A percentile compares a stretch with the other conserved stretches of the same genome.
Conservation (phyloP, 2,797 vertebrate species). For the Pseudocheirus occidentalis region DNA sequence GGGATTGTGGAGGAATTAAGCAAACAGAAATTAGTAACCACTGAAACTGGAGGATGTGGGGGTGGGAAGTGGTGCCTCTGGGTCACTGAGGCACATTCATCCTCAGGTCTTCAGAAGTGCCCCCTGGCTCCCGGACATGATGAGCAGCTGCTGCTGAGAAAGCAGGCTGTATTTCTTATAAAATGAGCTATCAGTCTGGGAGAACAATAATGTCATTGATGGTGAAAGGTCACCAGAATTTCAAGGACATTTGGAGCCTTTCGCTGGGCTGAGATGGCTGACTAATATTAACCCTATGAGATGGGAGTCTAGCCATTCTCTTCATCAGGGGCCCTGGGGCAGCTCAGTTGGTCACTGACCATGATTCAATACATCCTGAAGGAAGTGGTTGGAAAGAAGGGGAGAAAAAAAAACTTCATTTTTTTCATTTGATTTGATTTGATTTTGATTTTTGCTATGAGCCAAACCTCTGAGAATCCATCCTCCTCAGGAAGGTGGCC, state of each 20-base stretch:
- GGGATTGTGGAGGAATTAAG: neutral
- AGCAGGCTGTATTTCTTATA: slow-evolving; percentile 73
- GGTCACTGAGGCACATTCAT: slow-evolving; percentile 27
- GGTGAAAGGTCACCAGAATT: slow-evolving; percentile 85
- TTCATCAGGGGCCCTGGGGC: slow-evolving; percentile 71
- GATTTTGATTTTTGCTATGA: slow-evolving; percentile 2
- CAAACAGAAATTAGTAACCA: slow-evolving; percentile 59
- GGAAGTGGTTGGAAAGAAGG: slow-evolving; percentile 48
- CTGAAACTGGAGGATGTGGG: slow-evolving; percentile 39
- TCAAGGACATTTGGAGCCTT: slow-evolving; percentile 83
- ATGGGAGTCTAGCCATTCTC: slow-evolving; percentile 73
- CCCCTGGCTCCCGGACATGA: slow-evolving; percentile 73
- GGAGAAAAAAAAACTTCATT: slow-evolving; percentile 8
- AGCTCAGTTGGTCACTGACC: slow-evolving; percentile 66
- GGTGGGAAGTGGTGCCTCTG: slow-evolving; percentile 23
- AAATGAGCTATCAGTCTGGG: slow-evolving; percentile 62
- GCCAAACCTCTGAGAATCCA: slow-evolving; percentile 25
- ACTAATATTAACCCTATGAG: slow-evolving; percentile 82
- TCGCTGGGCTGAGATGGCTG: slow-evolving; percentile 81
- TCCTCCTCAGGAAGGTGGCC: neutral
- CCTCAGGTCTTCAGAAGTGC: neutral
- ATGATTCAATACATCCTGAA: slow-evolving; percentile 56
- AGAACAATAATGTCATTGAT: slow-evolving; percentile 85
- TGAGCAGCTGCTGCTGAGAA: slow-evolving; percentile 57
- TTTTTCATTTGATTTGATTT: neutral